Evolutionary conservation across 1,140 invertebrate species (phyloP).

Genomic region (Dendroctonus valens): DNA sequence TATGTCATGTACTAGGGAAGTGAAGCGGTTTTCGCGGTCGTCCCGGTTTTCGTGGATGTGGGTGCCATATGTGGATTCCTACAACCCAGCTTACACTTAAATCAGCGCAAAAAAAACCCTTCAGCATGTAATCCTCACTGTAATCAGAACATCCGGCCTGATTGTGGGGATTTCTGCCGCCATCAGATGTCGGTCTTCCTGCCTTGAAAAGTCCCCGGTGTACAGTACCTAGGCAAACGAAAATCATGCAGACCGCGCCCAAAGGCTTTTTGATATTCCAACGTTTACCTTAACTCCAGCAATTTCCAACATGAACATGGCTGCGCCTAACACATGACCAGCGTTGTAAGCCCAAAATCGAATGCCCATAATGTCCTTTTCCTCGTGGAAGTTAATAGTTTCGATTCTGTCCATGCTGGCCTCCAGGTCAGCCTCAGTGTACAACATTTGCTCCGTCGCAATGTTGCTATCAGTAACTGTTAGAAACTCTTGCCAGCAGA

Average conservation of each 20-base stretch:
- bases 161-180: conserved; percentile 97
- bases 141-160: conserved; percentile 95
- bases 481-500: not conserved
- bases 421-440: conserved; percentile 95
- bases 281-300: conserved; percentile 83
- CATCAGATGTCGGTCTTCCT: conserved; percentile 99
- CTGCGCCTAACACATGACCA: conserved; percentile 97
- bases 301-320: conserved; percentile 99
- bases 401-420: conserved; percentile 99
- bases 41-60: conserved; percentile 99
- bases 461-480: conserved; percentile 71
- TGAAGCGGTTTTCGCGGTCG: conserved; percentile 93
- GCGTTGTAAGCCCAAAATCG: conserved; percentile 99
- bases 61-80: conserved; percentile 99
- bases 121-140: conserved; percentile 55
- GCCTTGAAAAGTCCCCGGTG: conserved; percentile 97
- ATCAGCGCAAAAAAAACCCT: not conserved
- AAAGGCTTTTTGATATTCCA: not conserved
- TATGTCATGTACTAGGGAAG: conserved; percentile 92
- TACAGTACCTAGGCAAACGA: conserved; percentile 74
- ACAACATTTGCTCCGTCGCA: conserved; percentile 96
- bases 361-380: conserved; percentile 95
- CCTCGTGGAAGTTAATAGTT: conserved; percentile 97
- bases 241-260: not conserved
- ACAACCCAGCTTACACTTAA: conserved; percentile 14